Evolutionary conservation across 2,888 invertebrate genomes (phyloP).

Genomic region (Merodon equestris): DNA sequence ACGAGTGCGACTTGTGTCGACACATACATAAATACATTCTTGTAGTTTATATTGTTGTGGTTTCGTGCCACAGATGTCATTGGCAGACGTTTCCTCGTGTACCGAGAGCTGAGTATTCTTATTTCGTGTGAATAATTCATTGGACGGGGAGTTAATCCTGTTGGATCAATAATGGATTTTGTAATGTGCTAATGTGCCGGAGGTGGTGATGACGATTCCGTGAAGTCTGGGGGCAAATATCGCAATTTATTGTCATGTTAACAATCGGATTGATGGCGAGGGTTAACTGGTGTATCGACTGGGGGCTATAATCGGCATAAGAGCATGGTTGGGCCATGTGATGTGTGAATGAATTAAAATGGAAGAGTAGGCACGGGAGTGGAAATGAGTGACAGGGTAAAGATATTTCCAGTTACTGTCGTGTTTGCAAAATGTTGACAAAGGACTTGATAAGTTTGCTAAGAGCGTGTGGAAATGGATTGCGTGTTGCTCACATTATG

Average conservation of each 20-base stretch:
- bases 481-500: no score
- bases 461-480: no score
- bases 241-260: conserved; percentile 57
- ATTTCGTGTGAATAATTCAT: conserved; percentile 54
- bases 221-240: conserved; percentile 25
- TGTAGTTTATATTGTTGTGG: conserved; percentile 59
- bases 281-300: no score
- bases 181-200: not conserved
- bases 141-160: conserved; percentile 56
- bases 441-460: no score
- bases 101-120: conserved; percentile 26
- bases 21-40: not conserved
- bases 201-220: not conserved
- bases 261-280: conserved; percentile 25
- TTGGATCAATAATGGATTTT: conserved; percentile 54
- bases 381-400: not conserved
- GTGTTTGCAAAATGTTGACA: no score
- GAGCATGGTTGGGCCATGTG: no score
- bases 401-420: no score
- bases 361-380: no score
- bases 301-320: no score
- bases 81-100: conserved; percentile 53
- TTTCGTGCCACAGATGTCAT: conserved; percentile 62
- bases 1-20: no score
- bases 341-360: not conserved